Evolutionary conservation across 2,888 invertebrate species (phyloP), one percentile per base, ranked within the genome.

Genomic region (Salpingus planirostris): DNA sequence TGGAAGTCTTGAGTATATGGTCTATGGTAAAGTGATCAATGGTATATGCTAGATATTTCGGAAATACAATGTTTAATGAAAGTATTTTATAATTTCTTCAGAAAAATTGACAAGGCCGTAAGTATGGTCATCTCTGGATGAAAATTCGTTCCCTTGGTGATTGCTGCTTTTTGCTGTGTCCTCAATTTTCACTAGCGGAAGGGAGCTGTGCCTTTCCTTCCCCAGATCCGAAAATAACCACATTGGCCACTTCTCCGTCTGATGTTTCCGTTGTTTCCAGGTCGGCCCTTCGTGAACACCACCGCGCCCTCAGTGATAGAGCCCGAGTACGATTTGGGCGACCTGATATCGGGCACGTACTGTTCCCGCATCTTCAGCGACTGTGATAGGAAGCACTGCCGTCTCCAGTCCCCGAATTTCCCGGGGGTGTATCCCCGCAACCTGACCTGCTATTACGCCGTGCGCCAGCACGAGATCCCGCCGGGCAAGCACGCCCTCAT

Each of bases 361-460:
- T 91, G 91, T 69, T 89, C 90, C 38, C 74, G 90, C 48, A 87
- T 89, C 65, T 90, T 87, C 71, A 88, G 86, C 65, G 87, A 90
- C 68, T 91, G 91, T 67, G 88, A 90, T 71, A 80, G 79, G 67
- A 86, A 85, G 69, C 78, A 80, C 52, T 91, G 91, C 68, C 78
- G 87, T 56, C 73, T 91, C 55, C 91, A 91, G 66, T 89, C 89
- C 27, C 90, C 91, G 27, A 90, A 90, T 70, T 91, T 85, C 67
- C 91, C 91, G 14, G 91, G 90, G 49, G 78, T 91, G 48, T 93
- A 93, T 67, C 92, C 92, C 2, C 76, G 92, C 47, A 92, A 92
- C 66, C 76, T 93, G 54, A 90, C 92, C 40, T 95, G 95, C 63
- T 90, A 91, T 68, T 95, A 88, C 63, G 88, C 91, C 24, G 86